Conservation (phyloP, 2,797 vertebrate species). For the Mus spretus region DNA sequence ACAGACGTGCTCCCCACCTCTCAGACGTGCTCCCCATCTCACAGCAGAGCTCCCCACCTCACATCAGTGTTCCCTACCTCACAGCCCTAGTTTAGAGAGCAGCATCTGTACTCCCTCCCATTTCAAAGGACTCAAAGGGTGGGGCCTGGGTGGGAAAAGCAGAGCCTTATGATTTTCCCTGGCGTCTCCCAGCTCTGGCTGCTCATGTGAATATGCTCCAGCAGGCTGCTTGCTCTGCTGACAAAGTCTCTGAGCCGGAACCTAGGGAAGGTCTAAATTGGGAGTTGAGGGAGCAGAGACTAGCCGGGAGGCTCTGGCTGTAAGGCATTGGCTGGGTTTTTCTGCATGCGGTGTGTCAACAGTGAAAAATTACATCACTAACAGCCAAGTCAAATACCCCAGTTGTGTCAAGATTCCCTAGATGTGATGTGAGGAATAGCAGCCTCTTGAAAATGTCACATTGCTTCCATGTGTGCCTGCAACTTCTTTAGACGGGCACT, state of each 20-base stretch:
- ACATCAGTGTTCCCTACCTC: not conserved
- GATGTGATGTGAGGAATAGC: not conserved
- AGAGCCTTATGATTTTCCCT: slow-evolving; percentile 85
- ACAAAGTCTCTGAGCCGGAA: slow-evolving; percentile 66
- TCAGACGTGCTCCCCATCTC: too few species aligned
- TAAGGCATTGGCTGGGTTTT: slow-evolving; percentile 76
- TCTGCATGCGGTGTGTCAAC: slow-evolving; percentile 68
- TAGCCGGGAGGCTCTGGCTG: slow-evolving; percentile 79
- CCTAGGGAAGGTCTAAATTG: slow-evolving; percentile 81
- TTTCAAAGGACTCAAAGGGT: slow-evolving; percentile 67
- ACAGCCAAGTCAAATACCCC: slow-evolving; percentile 74
- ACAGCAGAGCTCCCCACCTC: too few species aligned
- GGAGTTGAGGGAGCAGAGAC: slow-evolving; percentile 75
- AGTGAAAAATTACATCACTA: slow-evolving; percentile 75
- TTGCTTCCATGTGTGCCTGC: not conserved
- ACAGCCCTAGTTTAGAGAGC: slow-evolving; percentile 52
- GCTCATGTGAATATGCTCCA: not conserved
- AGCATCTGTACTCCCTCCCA: slow-evolving; percentile 62
- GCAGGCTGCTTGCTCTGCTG: slow-evolving; percentile 78
- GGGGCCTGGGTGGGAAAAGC: slow-evolving; percentile 76
- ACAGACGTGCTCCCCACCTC: too few species aligned
- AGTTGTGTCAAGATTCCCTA: slow-evolving; percentile 69
- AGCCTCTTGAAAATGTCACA: not conserved
- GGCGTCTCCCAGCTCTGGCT: slow-evolving; percentile 36
- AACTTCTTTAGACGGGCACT: not conserved